These are phyloP conservation scores for Rutpela maculata DNA, from an alignment of 2,888 invertebrate genomes.

Conservation along the genomic window DNA sequence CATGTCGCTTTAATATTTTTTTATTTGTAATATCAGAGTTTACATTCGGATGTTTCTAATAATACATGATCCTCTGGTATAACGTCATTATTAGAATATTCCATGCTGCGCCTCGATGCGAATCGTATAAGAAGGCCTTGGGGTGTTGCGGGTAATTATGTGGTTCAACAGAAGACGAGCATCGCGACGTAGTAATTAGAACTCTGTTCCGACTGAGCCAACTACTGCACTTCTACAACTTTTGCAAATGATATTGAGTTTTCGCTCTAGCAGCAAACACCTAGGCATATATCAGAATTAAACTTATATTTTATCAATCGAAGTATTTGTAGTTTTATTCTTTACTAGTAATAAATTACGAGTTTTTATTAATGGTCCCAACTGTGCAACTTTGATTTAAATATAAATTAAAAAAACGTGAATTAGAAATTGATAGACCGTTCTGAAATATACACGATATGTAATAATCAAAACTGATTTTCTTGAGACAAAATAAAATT, in stretches of 20 bases:
- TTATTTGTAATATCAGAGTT: too few species aligned
- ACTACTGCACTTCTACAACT: constrained; percentile 1
- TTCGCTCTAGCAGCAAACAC: neutral
- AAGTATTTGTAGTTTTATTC: neutral
- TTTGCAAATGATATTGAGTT: neutral
- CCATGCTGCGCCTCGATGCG: neutral
- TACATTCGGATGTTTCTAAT: too few species aligned
- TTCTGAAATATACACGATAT: too few species aligned
- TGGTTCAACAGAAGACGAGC: constrained; percentile 7
- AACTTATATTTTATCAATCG: neutral
- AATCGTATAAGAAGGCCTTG: neutral
- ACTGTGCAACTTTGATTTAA: too few species aligned
- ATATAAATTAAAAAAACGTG: too few species aligned
- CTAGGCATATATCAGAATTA: neutral
- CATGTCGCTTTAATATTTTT: too few species aligned
- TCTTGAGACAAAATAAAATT: too few species aligned
- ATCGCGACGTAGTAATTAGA: neutral
- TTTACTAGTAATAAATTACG: too few species aligned
- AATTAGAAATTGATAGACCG: too few species aligned
- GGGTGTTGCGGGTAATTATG: constrained; percentile 3
- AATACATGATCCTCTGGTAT: too few species aligned
- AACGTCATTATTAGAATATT: neutral
- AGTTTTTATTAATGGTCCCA: too few species aligned
- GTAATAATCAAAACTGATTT: too few species aligned
- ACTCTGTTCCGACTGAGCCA: neutral